Percentiles rank a stretch among this genome's conserved stretches.
These are phyloP conservation scores for Hyposmocoma kahamanoa DNA, from an alignment of 1,140 invertebrate genomes.

Conservation along the genomic window DNA sequence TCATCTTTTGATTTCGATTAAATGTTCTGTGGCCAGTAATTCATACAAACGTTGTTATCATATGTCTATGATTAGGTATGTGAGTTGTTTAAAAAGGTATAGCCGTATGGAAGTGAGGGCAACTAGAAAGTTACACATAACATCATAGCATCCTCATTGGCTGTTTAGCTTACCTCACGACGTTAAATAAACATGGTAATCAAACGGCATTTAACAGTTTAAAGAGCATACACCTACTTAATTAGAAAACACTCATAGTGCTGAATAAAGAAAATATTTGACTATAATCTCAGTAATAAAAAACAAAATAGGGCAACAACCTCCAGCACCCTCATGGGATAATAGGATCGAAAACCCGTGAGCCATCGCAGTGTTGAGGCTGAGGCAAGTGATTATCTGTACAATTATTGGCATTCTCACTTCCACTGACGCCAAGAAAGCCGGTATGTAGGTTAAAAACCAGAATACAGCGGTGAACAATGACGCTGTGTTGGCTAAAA, in stretches of 20 bases:
- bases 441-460: constrained; percentile 84
- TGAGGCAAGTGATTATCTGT: constrained; percentile 77
- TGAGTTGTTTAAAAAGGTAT: too few species aligned
- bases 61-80: too few species aligned
- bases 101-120: too few species aligned
- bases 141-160: not conserved
- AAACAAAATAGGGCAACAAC: too few species aligned
- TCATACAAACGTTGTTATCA: too few species aligned
- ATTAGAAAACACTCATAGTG: not conserved
- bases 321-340: constrained; percentile 78
- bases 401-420: constrained; percentile 58
- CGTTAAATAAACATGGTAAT: not conserved
- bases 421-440: constrained; percentile 79
- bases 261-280: not conserved
- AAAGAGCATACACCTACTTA: not conserved
- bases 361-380: constrained; percentile 85
- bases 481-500: constrained; percentile 81
- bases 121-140: not conserved
- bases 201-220: not conserved
- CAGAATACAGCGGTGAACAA: constrained; percentile 81
- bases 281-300: too few species aligned
- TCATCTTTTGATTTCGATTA: too few species aligned
- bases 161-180: not conserved
- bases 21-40: too few species aligned
- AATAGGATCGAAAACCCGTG: constrained; percentile 82